phyloP scores from a whole-genome alignment of 2,113 vertebrate species.

The Nothocercus nigrocapillus region DNA sequence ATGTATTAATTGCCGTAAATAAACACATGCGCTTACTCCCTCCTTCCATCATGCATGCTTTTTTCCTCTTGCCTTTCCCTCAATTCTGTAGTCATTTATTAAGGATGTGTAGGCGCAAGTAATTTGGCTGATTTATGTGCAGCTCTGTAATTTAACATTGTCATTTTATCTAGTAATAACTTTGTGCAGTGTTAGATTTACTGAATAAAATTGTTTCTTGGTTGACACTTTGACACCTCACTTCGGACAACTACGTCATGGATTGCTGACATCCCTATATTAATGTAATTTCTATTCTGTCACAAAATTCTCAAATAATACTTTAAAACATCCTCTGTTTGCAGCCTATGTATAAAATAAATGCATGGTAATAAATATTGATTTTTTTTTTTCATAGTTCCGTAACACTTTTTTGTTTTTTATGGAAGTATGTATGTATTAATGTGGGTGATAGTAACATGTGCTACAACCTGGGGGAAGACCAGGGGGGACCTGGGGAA shows the following conservation, averaged over 20 bases:
- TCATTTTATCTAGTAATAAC: constrained; percentile 54
- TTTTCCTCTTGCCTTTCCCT: constrained; percentile 17
- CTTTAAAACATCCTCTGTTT: constrained; percentile 4
- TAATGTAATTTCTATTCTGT: constrained; percentile 63
- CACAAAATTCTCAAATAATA: constrained; percentile 13
- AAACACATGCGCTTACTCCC: accelerated
- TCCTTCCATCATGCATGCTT: background rate
- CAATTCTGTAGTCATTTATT: constrained; percentile 31
- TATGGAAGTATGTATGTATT: background rate
- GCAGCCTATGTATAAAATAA: background rate
- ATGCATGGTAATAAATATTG: background rate
- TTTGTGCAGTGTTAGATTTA: constrained; percentile 62
- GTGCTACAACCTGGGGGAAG: too few relatives aligned
- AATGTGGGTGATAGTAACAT: background rate
- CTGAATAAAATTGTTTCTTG: constrained; percentile 54
- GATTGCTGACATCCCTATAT: constrained; percentile 61
- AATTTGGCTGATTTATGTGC: constrained; percentile 61
- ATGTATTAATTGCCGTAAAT: constrained; percentile 59
- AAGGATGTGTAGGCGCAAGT: constrained; percentile 22
- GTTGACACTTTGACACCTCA: constrained; percentile 60
- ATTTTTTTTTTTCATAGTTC: background rate
- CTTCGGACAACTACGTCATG: constrained; percentile 50
- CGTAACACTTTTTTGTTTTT: background rate
- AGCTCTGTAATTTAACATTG: constrained; percentile 59
- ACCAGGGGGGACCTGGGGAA: background rate